Evolutionary conservation across 2,888 invertebrate species (phyloP).

Genomic region (Callimorpha dominula): DNA sequence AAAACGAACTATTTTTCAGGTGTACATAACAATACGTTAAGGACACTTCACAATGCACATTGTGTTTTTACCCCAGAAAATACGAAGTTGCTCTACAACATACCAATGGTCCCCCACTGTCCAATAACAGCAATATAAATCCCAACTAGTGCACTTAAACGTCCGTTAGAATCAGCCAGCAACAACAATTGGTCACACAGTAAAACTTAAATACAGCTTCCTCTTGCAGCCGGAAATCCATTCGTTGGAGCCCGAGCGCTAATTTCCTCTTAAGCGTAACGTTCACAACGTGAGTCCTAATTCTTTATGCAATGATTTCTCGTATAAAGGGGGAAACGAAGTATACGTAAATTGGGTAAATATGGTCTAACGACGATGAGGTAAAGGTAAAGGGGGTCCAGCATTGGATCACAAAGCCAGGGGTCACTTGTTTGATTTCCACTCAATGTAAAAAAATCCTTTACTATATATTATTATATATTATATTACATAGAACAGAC

Average conservation of each 20-base stretch:
- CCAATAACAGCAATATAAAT: conserved; percentile 44
- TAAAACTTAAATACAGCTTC: conserved; percentile 68
- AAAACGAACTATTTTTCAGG: too few species aligned
- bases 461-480: too few species aligned
- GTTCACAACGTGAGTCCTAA: conserved; percentile 24
- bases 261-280: conserved; percentile 61
- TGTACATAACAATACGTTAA: not conserved
- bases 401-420: too few species aligned
- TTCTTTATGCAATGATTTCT: conserved; percentile 10
- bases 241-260: conserved; percentile 66
- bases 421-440: too few species aligned
- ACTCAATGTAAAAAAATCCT: too few species aligned
- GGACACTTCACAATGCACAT: not conserved
- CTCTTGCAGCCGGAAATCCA: conserved; percentile 67
- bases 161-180: conserved; percentile 49
- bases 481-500: too few species aligned
- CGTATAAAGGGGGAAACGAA: conserved; percentile 15
- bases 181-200: conserved; percentile 55
- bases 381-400: too few species aligned
- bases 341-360: too few species aligned
- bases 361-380: too few species aligned
- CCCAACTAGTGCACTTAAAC: conserved; percentile 46
- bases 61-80: not conserved
- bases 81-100: not conserved
- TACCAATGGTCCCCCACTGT: conserved; percentile 16